Base-by-base conservation (phyloP, 2,888 invertebrate species). In the Xestia rhomboidea region DNA sequence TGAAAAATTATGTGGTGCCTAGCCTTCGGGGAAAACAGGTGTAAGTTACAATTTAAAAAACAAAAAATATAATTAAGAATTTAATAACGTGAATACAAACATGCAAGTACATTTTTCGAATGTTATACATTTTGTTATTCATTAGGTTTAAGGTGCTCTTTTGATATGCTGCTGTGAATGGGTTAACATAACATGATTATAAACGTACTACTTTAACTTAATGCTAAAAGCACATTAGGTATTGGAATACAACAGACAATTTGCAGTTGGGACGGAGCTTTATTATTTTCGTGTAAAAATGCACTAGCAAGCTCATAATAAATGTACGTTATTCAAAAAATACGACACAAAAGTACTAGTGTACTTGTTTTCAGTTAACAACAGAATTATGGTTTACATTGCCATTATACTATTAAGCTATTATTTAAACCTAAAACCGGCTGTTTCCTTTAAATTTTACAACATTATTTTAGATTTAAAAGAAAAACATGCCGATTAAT, bases 41-140 rank as follows among this genome's bases (percentile, higher is more conserved):
- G 44, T 64, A 21, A 62, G 21, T 46, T 18, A 46, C n/a, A 81
- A 68, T 46, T 46, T 84, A 83, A 85, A 88, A 86, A 27, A 24
- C 10, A 51, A 68, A 69, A 72, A 76, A 71, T 89, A 90, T 90
- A 91, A 87, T 91, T 89, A 93, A 92, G 90, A 92, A 88, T 95
- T 96, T 96, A 96, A 93, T 95, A 95, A 92, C 88, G 88, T 93
- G 91, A 95, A 95, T 95, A 95, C 94, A 95, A 95, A 94, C 95
- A 96, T 95, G 96, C 96, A 95, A 94, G 91, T 96, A 96, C 95
- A 95, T 95, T 95, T 95, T 89, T 89, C 87, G 87, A 93, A 95
- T 93, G 93, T 92, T 94, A 89, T 91, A 94, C 93, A 93, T 90
- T 82, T 91, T 91, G 91, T 92, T 94, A 93, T 90, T 90, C 82